Base-by-base conservation (phyloP, 2,797 vertebrate genomes). In the Sparus aurata region DNA sequence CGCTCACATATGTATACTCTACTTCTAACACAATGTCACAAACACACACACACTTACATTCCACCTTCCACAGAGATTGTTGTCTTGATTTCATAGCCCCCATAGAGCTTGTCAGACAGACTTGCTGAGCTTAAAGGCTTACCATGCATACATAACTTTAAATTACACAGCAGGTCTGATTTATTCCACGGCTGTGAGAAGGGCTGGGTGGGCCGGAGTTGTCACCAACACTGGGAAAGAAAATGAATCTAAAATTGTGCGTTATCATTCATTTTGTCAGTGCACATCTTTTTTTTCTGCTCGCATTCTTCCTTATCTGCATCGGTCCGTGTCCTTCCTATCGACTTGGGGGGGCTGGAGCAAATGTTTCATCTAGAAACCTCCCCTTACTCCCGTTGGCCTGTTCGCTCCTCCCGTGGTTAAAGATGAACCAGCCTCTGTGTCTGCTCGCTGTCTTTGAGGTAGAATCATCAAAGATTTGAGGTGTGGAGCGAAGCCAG, bases 401-500 rank as follows among this genome's bases (percentile, higher is more conserved):
- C 71, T 45, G 82, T 77, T 77, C 15, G 38, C 85, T 89, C 83
- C 82, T 88, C 73, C 69, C 27, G 85, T 54, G 84, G 86, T 85
- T 84, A 74, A 86, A 80, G 89, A 93, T 80, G 88, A 93, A 87
- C 86, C 86, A 79, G 86, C 62, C 84, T 85, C 79, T 75, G 77
- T 91, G 91, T 92, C 91, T 91, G 85, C 83, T 84, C 20, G 70
- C 63, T 73, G 75, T 85, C 91, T 93, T 87, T 92, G 92, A 91
- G 90, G 75, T 64, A 4, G 66, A 71, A 63, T 82, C 89, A 89
- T 94, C 92, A 94, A 93, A 94, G 88, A 55, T 69, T 69, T 80
- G 88, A 90, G 91, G 92, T 92, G 88, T 93, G 93, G 92, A 86
- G 43, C 18, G 0, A 65, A 86, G 92, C 91, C 92, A 93, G 84